Conservation (phyloP, 2,797 vertebrate species). For the Onychomys torridus region DNA sequence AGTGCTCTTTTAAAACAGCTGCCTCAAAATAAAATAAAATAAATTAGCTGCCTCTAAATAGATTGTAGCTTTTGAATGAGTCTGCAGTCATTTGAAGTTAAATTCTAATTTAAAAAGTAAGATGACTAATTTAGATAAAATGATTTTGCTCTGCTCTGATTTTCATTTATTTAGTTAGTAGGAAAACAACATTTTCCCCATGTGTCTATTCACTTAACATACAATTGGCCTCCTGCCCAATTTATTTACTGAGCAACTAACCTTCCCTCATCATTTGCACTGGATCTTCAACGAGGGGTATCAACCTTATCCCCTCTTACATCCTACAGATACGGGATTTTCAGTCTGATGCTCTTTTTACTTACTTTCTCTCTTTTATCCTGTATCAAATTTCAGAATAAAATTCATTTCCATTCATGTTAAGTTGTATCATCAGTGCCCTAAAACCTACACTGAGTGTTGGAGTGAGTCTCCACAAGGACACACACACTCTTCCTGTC, state of each 20-base stretch:
- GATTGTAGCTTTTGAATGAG: background rate
- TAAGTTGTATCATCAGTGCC: background rate
- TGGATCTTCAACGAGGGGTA: background rate
- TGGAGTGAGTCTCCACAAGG: constrained; percentile 2
- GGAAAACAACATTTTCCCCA: constrained; percentile 2
- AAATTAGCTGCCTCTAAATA: background rate
- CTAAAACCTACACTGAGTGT: background rate
- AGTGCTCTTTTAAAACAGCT: background rate
- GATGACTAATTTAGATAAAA: background rate
- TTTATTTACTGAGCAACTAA: constrained; percentile 18
- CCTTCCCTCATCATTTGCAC: background rate
- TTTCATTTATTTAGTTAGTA: constrained; percentile 63
- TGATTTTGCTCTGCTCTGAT: constrained; percentile 31
- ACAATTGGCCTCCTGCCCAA: background rate
- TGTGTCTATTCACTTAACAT: constrained; percentile 13
- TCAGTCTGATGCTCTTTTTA: background rate
- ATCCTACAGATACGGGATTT: background rate
- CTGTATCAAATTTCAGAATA: background rate
- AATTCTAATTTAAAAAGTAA: background rate
- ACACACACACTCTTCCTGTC: background rate
- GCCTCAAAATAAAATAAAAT: background rate
- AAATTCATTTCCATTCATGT: constrained; percentile 27
- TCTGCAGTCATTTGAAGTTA: background rate
- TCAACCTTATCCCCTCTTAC: constrained; percentile 31
- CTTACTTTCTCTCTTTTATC: constrained; percentile 23